Evolutionary conservation across 2,113 vertebrate species (phyloP).

Genomic region (Ceyx melanurus): DNA sequence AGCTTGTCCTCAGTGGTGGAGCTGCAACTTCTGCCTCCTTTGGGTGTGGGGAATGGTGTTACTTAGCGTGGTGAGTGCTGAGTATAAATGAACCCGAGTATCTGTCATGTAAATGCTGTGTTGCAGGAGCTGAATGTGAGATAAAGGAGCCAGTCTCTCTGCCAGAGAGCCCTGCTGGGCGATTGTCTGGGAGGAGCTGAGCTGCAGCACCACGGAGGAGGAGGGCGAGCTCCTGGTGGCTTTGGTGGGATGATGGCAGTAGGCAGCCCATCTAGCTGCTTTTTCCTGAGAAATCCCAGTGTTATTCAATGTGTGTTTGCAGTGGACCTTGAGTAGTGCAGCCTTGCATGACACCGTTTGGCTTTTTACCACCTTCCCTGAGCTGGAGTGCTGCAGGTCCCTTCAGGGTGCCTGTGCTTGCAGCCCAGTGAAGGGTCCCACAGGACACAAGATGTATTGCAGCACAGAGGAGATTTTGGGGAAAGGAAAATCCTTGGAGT

Average conservation of each 20-base stretch:
- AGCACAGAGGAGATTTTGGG: background rate
- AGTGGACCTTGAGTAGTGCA: background rate
- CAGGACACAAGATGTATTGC: too few species aligned
- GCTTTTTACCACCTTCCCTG: background rate
- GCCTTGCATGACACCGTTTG: background rate
- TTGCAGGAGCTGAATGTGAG: background rate
- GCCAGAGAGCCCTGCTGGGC: background rate
- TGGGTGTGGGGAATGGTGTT: accelerated
- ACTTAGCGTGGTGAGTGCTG: background rate
- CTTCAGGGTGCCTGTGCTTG: background rate
- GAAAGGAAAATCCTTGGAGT: background rate
- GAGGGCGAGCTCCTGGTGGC: background rate
- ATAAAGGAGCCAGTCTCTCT: background rate
- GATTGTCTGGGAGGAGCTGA: background rate
- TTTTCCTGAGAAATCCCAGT: background rate
- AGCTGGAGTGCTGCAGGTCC: accelerated
- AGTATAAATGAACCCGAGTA: background rate
- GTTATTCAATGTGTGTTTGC: background rate
- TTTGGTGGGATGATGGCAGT: background rate
- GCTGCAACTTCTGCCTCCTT: background rate
- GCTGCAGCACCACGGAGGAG: accelerated
- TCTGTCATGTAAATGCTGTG: background rate
- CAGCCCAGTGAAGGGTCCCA: background rate
- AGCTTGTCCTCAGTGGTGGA: background rate
- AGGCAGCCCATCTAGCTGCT: accelerated